Percentiles rank a stretch among this genome's conserved stretches.
These are phyloP conservation scores for Lipotes vexillifer DNA, from an alignment of 2,113 vertebrate species.

Conservation along the genomic window DNA sequence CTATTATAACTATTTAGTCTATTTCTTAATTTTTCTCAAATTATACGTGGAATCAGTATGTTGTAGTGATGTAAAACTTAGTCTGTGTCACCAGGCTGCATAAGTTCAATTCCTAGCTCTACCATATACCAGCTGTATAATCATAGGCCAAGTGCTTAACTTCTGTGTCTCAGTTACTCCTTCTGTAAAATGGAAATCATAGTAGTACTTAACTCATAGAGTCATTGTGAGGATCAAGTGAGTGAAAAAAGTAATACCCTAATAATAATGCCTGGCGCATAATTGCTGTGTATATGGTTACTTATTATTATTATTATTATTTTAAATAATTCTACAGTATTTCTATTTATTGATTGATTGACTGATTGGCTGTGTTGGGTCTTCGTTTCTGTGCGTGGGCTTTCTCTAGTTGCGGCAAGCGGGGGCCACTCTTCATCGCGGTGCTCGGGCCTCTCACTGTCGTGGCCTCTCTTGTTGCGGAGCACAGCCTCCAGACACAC, in stretches of 20 bases:
- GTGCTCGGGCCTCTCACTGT: too few species aligned
- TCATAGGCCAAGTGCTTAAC: background rate
- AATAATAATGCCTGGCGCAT: background rate
- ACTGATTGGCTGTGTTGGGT: too few species aligned
- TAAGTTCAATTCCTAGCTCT: background rate
- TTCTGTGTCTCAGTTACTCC: background rate
- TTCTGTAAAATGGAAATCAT: background rate
- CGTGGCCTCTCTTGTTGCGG: too few species aligned
- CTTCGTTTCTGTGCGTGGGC: too few species aligned
- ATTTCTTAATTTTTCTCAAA: background rate
- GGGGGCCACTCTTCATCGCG: too few species aligned
- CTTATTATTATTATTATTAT: background rate
- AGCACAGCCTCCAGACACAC: too few species aligned
- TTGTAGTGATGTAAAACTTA: background rate
- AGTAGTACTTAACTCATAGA: background rate
- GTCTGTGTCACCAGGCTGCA: background rate
- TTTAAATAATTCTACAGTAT: too few species aligned
- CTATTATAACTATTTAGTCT: conserved; percentile 7
- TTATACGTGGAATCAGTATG: background rate
- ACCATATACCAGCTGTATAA: background rate
- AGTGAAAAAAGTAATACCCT: background rate
- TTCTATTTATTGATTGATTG: too few species aligned
- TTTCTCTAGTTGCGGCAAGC: too few species aligned
- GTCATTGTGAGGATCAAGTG: background rate
- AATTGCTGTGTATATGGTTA: background rate